Evolutionary conservation across 2,888 invertebrate genomes (phyloP).

Genomic region (Macaria liturata): DNA sequence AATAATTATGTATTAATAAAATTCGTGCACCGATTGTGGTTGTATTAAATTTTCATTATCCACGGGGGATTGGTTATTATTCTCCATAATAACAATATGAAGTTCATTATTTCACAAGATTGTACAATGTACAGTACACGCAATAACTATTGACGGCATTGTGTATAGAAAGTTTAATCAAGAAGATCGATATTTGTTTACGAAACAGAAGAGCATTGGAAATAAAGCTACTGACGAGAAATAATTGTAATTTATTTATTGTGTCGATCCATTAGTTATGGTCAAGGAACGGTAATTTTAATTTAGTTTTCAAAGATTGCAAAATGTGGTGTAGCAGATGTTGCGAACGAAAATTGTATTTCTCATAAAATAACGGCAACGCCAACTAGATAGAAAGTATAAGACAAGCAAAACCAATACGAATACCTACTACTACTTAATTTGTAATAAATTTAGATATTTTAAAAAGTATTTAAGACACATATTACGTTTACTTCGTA

Average conservation of each 20-base stretch:
- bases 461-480: too few species aligned
- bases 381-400: too few species aligned
- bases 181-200: constrained; percentile 30
- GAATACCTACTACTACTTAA: too few species aligned
- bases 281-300: constrained; percentile 1
- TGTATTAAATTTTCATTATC: constrained; percentile 27
- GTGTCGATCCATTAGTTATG: constrained; percentile 5
- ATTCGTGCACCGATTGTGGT: constrained; percentile 24
- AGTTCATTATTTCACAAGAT: constrained; percentile 30
- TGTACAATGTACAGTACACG: constrained; percentile 21
- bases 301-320: too few species aligned
- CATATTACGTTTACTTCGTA: too few species aligned
- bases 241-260: constrained; percentile 28
- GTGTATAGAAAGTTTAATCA: constrained; percentile 35
- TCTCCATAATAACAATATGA: constrained; percentile 20
- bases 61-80: constrained; percentile 24
- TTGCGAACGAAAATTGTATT: too few species aligned
- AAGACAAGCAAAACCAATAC: too few species aligned
- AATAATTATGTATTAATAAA: constrained; percentile 3
- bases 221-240: constrained; percentile 13
- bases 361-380: too few species aligned
- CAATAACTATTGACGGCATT: constrained; percentile 32
- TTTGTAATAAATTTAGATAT: too few species aligned
- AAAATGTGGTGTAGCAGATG: too few species aligned
- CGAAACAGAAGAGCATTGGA: constrained; percentile 26